Percentiles rank a stretch among this genome's conserved stretches.
These are phyloP conservation scores for Dendropsophus ebraccatus DNA, from an alignment of 2,113 vertebrate genomes.

Conservation along the genomic window DNA sequence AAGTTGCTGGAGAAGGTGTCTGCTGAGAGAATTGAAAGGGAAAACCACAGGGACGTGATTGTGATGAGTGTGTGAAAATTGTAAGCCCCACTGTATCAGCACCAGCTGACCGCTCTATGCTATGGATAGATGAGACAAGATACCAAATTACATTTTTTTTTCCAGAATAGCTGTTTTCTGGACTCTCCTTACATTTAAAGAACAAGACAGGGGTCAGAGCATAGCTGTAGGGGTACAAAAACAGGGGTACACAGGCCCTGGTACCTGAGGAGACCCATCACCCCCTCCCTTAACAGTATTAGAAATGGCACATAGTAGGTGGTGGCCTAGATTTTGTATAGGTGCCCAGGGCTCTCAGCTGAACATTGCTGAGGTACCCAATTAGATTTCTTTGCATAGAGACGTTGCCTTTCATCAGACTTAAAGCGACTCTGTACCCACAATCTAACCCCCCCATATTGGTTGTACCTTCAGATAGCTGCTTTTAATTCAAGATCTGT, in stretches of 20 bases:
- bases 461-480: too few relatives aligned
- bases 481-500: too few relatives aligned
- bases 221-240: neutral
- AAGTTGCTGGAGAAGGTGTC: slow-evolving; percentile 44
- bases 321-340: too few relatives aligned
- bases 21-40: slow-evolving; percentile 29
- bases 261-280: neutral
- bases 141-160: neutral
- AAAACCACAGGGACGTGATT: slow-evolving; percentile 6
- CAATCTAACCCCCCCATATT: too few relatives aligned
- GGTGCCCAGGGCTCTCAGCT: too few relatives aligned
- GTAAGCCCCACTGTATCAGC: neutral
- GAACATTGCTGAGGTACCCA: too few relatives aligned
- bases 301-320: neutral
- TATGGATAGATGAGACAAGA: neutral
- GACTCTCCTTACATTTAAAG: neutral
- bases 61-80: neutral
- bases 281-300: too few relatives aligned
- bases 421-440: too few relatives aligned
- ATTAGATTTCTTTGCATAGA: too few relatives aligned
- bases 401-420: too few relatives aligned
- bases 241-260: neutral
- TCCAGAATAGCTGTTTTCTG: neutral
- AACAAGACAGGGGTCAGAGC: neutral
- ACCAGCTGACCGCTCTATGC: neutral